Evolutionary conservation across 2,888 invertebrate genomes (phyloP).

Genomic region (Acanthococcus lagerstroemiae): DNA sequence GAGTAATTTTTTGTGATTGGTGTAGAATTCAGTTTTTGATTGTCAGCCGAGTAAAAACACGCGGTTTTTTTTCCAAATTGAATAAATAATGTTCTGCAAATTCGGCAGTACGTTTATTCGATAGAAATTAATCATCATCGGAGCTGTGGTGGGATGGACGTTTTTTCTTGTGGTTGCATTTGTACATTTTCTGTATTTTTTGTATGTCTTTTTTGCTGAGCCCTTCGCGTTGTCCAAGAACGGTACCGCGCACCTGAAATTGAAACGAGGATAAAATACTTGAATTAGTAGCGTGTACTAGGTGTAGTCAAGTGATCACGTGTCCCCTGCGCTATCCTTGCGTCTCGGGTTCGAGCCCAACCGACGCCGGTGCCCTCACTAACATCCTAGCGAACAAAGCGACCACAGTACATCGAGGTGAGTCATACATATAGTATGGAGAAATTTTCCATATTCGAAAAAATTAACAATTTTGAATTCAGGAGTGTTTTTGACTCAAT

Average conservation of each 20-base stretch:
- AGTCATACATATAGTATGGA: conserved; percentile 7
- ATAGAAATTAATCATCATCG: conserved; percentile 22
- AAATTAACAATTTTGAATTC: too few species aligned
- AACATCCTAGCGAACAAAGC: too few species aligned
- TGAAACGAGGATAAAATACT: background rate
- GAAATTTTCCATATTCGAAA: too few species aligned
- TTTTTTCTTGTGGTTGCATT: conserved; percentile 44
- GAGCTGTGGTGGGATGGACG: conserved; percentile 23
- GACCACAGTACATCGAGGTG: too few species aligned
- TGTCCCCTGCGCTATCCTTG: background rate
- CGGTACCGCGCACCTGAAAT: conserved; percentile 37
- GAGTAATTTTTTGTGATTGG: background rate
- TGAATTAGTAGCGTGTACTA: background rate
- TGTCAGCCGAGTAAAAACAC: too few species aligned
- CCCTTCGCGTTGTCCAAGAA: conserved; percentile 61
- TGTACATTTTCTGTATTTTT: conserved; percentile 67
- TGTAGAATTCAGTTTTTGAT: background rate
- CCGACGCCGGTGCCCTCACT: too few species aligned
- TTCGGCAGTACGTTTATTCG: background rate
- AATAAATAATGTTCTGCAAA: background rate
- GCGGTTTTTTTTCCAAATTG: background rate
- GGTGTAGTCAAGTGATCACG: background rate
- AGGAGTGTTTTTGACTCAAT: too few species aligned
- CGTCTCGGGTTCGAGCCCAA: too few species aligned
- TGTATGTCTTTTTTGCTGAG: conserved; percentile 60